Conservation (phyloP, 2,888 invertebrate species). For the Diogma glabrata region DNA sequence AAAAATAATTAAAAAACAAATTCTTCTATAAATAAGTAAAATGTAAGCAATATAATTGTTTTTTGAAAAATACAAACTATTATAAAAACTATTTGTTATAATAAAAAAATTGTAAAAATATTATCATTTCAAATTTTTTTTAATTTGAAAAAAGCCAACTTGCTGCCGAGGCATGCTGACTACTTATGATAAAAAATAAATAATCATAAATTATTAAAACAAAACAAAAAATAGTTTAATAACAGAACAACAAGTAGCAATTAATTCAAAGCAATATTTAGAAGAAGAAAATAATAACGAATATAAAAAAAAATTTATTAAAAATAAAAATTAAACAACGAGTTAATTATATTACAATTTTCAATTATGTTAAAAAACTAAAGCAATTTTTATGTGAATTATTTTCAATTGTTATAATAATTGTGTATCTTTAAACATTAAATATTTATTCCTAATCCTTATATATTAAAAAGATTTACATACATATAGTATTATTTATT, state of each 20-base stretch:
- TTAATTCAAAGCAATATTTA: slow-evolving; percentile 18
- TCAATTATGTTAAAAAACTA: slow-evolving; percentile 7
- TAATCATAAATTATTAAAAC: background rate
- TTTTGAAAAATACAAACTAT: background rate
- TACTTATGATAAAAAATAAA: slow-evolving; percentile 2
- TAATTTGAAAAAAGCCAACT: slow-evolving; percentile 2
- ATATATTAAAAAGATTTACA: no score
- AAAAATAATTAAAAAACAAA: slow-evolving; percentile 4
- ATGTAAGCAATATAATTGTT: background rate
- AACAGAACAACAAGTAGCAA: slow-evolving; percentile 15
- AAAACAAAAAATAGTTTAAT: slow-evolving; percentile 1
- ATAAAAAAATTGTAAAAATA: slow-evolving; percentile 6
- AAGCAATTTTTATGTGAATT: slow-evolving; percentile 9
- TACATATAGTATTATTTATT: no score
- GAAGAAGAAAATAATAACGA: slow-evolving; percentile 8
- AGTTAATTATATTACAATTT: slow-evolving; percentile 5
- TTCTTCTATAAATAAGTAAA: slow-evolving; percentile 4
- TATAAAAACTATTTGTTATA: background rate
- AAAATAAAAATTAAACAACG: slow-evolving; percentile 8
- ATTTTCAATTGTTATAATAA: no score
- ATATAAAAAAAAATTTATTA: background rate
- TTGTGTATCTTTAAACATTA: no score
- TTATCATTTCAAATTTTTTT: no score
- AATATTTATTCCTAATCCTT: no score
- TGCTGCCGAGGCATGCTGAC: slow-evolving; percentile 11